Evolutionary conservation across 2,113 vertebrate genomes (phyloP).

Genomic region (Shinisaurus crocodilurus): DNA sequence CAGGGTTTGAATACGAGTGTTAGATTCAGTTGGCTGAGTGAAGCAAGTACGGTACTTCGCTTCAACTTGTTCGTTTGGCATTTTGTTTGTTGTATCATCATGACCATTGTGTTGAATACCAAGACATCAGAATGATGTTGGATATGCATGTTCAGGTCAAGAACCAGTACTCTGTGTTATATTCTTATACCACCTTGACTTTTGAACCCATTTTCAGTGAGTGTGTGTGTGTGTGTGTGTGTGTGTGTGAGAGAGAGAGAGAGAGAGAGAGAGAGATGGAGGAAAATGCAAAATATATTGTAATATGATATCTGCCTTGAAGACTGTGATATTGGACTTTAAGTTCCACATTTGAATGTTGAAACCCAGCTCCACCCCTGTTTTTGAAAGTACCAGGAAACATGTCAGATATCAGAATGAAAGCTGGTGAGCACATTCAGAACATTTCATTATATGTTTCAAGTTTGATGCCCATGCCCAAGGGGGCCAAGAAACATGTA

Average conservation of each 20-base stretch:
- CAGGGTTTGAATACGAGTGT: neutral
- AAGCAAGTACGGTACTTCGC: neutral
- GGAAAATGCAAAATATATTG: neutral
- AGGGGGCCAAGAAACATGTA: neutral
- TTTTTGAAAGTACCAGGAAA: neutral
- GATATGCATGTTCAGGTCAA: neutral
- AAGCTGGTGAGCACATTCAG: neutral
- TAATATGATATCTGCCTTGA: neutral
- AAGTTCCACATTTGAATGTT: neutral
- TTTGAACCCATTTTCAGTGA: neutral
- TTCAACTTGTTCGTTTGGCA: neutral
- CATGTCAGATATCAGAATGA: neutral
- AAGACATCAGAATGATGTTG: neutral
- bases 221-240: too few species aligned
- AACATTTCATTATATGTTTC: neutral
- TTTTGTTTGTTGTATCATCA: neutral
- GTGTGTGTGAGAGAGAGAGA: too few species aligned
- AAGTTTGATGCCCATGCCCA: neutral
- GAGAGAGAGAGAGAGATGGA: neutral
- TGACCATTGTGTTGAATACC: neutral
- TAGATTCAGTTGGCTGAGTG: neutral
- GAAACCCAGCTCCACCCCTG: neutral
- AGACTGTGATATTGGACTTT: too few species aligned
- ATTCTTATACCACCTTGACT: too few species aligned
- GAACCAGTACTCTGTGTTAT: neutral